These are phyloP conservation scores for Cephus pygmeus DNA, from an alignment of 2,888 invertebrate species.

Conservation along the genomic window DNA sequence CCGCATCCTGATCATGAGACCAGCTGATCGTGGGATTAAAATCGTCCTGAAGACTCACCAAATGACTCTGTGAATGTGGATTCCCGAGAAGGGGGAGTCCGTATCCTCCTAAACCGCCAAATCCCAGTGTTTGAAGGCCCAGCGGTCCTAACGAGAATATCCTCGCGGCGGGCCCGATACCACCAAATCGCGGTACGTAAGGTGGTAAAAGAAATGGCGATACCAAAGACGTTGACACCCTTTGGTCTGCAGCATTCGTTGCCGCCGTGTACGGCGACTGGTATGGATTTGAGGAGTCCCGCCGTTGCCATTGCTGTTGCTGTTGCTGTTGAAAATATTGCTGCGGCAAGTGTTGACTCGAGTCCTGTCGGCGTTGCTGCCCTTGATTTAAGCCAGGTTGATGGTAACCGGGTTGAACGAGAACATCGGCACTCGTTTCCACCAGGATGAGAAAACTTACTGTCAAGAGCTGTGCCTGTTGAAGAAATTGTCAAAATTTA, in stretches of 20 bases:
- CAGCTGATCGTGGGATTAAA: not conserved
- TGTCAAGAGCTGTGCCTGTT: no score
- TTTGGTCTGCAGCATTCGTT: not conserved
- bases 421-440: slow-evolving; percentile 30
- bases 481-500: no score
- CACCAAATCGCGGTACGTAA: not conserved
- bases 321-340: slow-evolving; percentile 10
- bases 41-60: slow-evolving; percentile 4
- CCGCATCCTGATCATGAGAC: no score
- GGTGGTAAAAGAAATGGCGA: not conserved
- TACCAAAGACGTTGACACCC: not conserved
- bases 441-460: no score
- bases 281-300: slow-evolving; percentile 17
- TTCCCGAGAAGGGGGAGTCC: slow-evolving; percentile 1
- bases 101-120: slow-evolving; percentile 7
- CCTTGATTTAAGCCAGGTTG: slow-evolving; percentile 9
- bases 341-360: slow-evolving; percentile 5
- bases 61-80: not conserved
- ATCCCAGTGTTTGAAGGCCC: slow-evolving; percentile 7
- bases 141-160: slow-evolving; percentile 14
- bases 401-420: slow-evolving; percentile 41
- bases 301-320: slow-evolving; percentile 7
- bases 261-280: not conserved
- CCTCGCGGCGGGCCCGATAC: not conserved
- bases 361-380: not conserved